These are phyloP conservation scores for Furcula furcula DNA, from an alignment of 2,888 invertebrate species.

Conservation along the genomic window DNA sequence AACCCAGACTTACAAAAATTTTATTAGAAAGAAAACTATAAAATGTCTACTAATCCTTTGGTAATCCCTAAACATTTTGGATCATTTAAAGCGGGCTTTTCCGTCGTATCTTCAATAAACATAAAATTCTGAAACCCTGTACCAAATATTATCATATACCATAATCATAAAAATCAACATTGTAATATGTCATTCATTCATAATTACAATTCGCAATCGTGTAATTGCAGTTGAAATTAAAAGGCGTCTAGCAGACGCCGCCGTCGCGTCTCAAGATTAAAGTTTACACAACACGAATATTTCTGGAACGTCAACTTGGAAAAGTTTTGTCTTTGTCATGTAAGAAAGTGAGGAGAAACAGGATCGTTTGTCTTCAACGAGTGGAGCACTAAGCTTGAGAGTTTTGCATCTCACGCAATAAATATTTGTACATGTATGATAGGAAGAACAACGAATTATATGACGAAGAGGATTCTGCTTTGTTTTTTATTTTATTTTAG, in stretches of 20 bases:
- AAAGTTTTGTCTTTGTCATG: conserved; percentile 73
- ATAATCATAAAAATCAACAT: too few species aligned
- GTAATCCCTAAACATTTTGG: too few species aligned
- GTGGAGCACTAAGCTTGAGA: conserved; percentile 46
- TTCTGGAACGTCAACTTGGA: conserved; percentile 56
- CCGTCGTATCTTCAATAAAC: too few species aligned
- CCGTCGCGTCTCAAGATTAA: conserved; percentile 40
- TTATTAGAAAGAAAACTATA: too few species aligned
- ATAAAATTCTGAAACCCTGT: too few species aligned
- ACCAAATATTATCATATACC: too few species aligned
- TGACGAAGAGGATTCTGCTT: too few species aligned
- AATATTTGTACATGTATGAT: conserved; percentile 56
- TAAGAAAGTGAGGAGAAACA: conserved; percentile 61
- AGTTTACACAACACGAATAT: conserved; percentile 62
- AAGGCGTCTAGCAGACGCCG: conserved; percentile 16
- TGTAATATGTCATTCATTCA: conserved; percentile 3
- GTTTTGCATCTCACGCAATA: conserved; percentile 58
- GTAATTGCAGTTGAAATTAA: conserved; percentile 37
- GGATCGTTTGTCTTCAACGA: conserved; percentile 63
- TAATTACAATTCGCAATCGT: conserved; percentile 10
- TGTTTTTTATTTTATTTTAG: too few species aligned
- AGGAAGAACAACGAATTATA: too few species aligned
- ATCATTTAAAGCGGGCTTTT: too few species aligned
- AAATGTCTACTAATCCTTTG: too few species aligned
- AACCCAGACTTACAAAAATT: too few species aligned